Evolutionary conservation across 2,888 invertebrate species (phyloP), one percentile per base, ranked within the genome.

Genomic region (Oscheius sp.): DNA sequence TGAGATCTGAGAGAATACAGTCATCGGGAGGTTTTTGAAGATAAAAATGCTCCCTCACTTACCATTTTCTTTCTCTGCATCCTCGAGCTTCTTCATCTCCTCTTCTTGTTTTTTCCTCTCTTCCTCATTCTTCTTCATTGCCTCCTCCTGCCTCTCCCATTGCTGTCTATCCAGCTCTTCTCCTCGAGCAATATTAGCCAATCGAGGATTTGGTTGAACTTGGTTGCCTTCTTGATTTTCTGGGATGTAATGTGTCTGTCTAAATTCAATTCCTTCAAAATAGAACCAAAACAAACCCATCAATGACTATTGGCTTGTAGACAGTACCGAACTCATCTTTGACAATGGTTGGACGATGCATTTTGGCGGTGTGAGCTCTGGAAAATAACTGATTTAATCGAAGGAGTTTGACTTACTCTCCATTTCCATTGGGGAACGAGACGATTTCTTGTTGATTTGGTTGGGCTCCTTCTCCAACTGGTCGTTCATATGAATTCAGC

Each of bases 111-210:
- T 12, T 15, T 27, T 42, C 29, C 61, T 12, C 29, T 61, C 61
- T 29, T 61, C 45, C 25, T 61, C 61, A 12, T 17, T 20, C 45
- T 27, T 61, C 31, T 29, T 42, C 61, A 61, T 61, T 17, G 42
- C 45, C 17, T 61, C 61, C 25, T 61, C 45, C n/a, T 61, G 61
- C 45, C 61, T 61, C 20, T 27, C 15, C 61, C 61, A 61, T 33
- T 61, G 61, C 27, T 42, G 29, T 45, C 20, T 61, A 15, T 61
- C 61, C 42, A 61, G 10, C 15, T 45, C 17, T 15, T 25, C 52
- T 17, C 17, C 37, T 42, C 45, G n/a, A 0, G 61, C 45, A 45
- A 27, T 45, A 29, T 42, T 27, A 12, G 27, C 45, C 29, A 61
- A 20, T 23, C 61, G 42, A 8, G 25, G 17, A 29, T 42, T 10